Base-by-base conservation (phyloP, 2,113 vertebrate species). In the Paradisaea rubra region DNA sequence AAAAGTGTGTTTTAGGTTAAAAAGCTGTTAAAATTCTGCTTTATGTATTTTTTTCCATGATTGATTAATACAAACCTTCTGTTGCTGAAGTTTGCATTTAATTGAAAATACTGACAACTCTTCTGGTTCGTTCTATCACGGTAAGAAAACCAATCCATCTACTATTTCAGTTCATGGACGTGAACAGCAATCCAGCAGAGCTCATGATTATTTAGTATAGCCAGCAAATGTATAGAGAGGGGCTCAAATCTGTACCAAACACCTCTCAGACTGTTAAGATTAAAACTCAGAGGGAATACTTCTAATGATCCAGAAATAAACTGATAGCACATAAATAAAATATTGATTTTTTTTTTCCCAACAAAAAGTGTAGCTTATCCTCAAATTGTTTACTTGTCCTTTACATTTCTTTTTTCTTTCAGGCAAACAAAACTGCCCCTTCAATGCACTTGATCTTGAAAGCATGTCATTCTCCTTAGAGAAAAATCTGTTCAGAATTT, bases 381-480 rank as follows among this genome's bases (percentile, higher is more conserved):
- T 98, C 97, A 98, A 97, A 98, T 96, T 97, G 98, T 98, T 98
- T 98, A 98, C 98, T 98, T 98, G 98, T 98, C 98, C 98, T 98
- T 98, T 98, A 99, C 98, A 98, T 98, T 98, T 98, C 97, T 97
- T 97, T 98, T 95, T 85, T 93, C 90, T 94, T 98, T 97, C 97
- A 98, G 99, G 99, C 99, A 99, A 99, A 99, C 98, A 99, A 99
- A 99, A 99, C 98, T 99, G 99, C 98, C 99, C 98, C 98, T 97
- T 98, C 98, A 99, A 99, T 98, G 98, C 98, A 99, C 98, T 99
- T 99, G 98, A 98, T 98, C 98, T 98, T 98, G 98, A 98, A 98
- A 98, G 98, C 98, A 99, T 98, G 98, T 99, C 98, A 98, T 98
- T 98, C 98, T 98, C 98, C 98, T 99, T 98, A 98, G 98, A 98